A percentile compares a stretch with the other conserved stretches of the same genome.
These are phyloP conservation scores for Calameuta pallipes DNA, from an alignment of 2,888 invertebrate species.

Conservation along the genomic window DNA sequence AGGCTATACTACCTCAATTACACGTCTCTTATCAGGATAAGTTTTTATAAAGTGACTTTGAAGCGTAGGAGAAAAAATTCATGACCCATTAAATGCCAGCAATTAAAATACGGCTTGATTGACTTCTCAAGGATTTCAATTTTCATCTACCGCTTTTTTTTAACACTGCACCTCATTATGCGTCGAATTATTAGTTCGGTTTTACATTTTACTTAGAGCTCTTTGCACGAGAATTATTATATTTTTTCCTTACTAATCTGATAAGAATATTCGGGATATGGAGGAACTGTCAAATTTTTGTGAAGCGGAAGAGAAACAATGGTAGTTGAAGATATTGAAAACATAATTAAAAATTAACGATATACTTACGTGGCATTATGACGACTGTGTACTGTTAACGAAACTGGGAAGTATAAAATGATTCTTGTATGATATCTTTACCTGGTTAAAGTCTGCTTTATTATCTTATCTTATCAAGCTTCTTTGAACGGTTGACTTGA, in stretches of 20 bases:
- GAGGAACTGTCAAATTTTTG: neutral
- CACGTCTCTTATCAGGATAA: neutral
- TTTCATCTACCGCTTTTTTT: neutral
- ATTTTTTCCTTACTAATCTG: no score
- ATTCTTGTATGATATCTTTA: constrained; percentile 32
- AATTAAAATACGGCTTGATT: neutral
- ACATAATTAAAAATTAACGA: neutral
- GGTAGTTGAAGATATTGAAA: neutral
- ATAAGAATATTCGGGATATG: neutral
- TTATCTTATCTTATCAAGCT: constrained; percentile 48
- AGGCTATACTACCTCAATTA: neutral
- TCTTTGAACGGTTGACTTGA: constrained; percentile 29
- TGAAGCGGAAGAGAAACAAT: neutral
- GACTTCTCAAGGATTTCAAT: neutral
- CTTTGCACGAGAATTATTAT: neutral
- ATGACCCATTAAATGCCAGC: neutral
- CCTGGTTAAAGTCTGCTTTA: constrained; percentile 37
- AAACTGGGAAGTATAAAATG: constrained; percentile 30
- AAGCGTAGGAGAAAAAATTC: neutral
- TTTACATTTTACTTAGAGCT: neutral
- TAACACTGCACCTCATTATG: neutral
- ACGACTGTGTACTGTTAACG: constrained; percentile 14
- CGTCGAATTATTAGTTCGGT: neutral
- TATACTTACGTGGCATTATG: constrained; percentile 45
- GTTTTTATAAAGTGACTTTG: neutral